phyloP scores from a whole-genome alignment of 2,888 invertebrate genomes.

The Lingula anatina region DNA sequence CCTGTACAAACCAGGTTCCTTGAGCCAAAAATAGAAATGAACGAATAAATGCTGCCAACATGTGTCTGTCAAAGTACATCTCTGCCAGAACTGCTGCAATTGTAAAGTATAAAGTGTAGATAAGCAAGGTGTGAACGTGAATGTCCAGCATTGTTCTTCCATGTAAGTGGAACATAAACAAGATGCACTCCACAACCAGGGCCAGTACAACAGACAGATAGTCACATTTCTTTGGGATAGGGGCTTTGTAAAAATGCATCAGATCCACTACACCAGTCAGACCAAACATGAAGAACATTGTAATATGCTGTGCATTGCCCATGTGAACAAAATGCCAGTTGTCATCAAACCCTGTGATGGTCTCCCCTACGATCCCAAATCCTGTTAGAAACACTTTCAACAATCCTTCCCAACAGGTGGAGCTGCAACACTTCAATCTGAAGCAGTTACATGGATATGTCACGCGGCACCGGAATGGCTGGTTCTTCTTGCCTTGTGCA shows the following conservation, averaged over 20 bases:
- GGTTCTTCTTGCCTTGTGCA: constrained; percentile 20
- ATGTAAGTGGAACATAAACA: constrained; percentile 56
- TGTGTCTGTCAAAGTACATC: constrained; percentile 42
- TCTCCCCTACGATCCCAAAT: constrained; percentile 45
- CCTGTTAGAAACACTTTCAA: constrained; percentile 28
- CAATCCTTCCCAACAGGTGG: constrained; percentile 22
- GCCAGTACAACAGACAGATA: constrained; percentile 51
- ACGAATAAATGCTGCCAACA: constrained; percentile 48
- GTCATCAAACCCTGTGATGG: constrained; percentile 45
- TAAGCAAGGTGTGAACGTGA: constrained; percentile 53
- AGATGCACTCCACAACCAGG: constrained; percentile 52
- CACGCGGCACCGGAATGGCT: constrained; percentile 19
- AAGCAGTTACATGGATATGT: not conserved
- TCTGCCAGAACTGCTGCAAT: constrained; percentile 46
- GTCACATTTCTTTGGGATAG: constrained; percentile 51
- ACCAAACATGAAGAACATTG: constrained; percentile 57
- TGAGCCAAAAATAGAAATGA: constrained; percentile 54
- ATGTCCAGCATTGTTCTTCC: constrained; percentile 48
- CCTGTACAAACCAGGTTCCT: constrained; percentile 57
- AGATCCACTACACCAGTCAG: constrained; percentile 52
- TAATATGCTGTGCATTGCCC: constrained; percentile 56
- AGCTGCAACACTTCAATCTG: not conserved
- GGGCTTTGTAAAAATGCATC: constrained; percentile 37
- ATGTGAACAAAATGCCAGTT: constrained; percentile 44
- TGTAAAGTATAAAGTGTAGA: constrained; percentile 48